A percentile compares a stretch with the other conserved stretches of the same genome.
Evolutionary conservation across 2,797 vertebrate genomes (phyloP).

Genomic region (Schizopygopsis pylzovi): DNA sequence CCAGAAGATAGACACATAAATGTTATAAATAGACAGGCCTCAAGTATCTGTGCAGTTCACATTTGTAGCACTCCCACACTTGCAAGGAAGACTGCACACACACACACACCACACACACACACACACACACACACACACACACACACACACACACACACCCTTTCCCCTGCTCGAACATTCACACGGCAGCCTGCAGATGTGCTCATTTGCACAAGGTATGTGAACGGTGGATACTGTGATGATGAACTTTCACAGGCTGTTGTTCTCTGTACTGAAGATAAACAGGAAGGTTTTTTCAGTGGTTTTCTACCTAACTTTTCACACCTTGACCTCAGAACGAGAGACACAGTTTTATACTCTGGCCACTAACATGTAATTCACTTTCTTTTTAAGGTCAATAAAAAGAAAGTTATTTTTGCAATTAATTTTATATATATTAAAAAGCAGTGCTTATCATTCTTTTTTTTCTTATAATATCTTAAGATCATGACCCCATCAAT

Average conservation of each 20-base stretch:
- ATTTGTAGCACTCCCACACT: conserved; percentile 30
- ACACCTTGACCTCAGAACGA: conserved; percentile 54
- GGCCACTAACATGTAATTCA: neutral
- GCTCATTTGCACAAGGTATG: neutral
- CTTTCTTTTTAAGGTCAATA: neutral
- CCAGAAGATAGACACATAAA: conserved; percentile 53
- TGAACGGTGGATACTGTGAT: neutral
- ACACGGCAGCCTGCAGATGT: neutral
- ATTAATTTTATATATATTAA: neutral
- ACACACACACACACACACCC: conserved; percentile 19
- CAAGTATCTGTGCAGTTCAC: conserved; percentile 46
- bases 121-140: conserved; percentile 17
- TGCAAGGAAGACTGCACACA: conserved; percentile 50
- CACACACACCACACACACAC: conserved; percentile 40
- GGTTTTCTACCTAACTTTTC: conserved; percentile 47
- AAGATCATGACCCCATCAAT: neutral
- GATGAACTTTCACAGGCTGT: conserved; percentile 7
- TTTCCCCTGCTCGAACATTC: neutral
- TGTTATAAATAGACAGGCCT: conserved; percentile 60
- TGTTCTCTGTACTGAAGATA: neutral
- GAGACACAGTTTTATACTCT: neutral
- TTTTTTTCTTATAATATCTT: neutral
- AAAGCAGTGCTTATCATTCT: neutral
- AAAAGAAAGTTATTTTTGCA: neutral
- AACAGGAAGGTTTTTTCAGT: conserved; percentile 41